These are phyloP conservation scores for Cistogaster globosa DNA, from an alignment of 2,888 invertebrate genomes.

Conservation along the genomic window DNA sequence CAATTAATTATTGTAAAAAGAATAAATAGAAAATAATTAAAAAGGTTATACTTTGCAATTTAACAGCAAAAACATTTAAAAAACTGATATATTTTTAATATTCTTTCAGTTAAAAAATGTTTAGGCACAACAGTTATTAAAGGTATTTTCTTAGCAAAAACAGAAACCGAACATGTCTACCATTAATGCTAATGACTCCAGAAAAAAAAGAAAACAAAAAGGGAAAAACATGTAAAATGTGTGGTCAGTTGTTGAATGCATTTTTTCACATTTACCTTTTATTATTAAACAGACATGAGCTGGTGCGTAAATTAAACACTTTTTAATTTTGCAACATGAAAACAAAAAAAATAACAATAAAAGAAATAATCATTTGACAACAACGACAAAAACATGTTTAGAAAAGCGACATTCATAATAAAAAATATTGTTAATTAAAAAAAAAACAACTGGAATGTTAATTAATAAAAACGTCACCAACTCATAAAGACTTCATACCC, in stretches of 20 bases:
- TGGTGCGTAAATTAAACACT: conserved; percentile 35
- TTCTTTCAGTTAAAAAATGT: too few species aligned
- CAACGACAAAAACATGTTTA: not conserved
- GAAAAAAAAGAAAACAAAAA: too few species aligned
- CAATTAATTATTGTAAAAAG: too few species aligned
- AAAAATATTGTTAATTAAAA: conserved; percentile 10
- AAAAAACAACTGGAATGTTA: conserved; percentile 7
- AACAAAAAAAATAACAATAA: not conserved
- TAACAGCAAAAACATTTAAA: too few species aligned
- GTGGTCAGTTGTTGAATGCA: not conserved
- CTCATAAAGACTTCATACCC: not conserved
- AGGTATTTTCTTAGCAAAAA: too few species aligned
- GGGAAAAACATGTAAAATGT: conserved; percentile 40
- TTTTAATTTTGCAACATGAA: conserved; percentile 22
- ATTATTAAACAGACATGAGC: conserved; percentile 30
- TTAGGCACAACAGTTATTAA: too few species aligned
- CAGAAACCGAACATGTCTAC: too few species aligned
- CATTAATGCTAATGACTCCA: too few species aligned
- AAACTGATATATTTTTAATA: too few species aligned
- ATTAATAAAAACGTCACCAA: not conserved
- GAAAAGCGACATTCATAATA: not conserved
- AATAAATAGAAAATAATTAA: too few species aligned
- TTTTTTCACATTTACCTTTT: not conserved
- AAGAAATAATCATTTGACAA: too few species aligned
- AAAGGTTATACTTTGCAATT: too few species aligned